Evolutionary conservation across 2,113 vertebrate genomes (phyloP).

Genomic region (Indri indri): DNA sequence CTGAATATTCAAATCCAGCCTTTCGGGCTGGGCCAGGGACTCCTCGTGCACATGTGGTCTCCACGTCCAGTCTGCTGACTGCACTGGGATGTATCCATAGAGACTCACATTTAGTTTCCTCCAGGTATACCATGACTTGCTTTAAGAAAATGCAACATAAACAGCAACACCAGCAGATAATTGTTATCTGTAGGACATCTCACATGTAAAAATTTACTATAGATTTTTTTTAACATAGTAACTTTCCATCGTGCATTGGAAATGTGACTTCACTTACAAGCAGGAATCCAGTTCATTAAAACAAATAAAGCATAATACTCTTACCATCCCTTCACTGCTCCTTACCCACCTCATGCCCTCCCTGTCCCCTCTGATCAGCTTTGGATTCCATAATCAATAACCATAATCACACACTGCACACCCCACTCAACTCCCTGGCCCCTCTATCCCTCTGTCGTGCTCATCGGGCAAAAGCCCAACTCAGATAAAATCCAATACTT

Average conservation of each 20-base stretch:
- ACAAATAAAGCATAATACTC: background rate
- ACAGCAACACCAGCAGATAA: background rate
- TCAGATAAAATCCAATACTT: background rate
- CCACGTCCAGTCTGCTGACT: background rate
- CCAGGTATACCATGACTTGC: background rate
- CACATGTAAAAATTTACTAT: background rate
- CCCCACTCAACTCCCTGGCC: background rate
- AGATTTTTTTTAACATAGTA: background rate
- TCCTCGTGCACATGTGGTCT: background rate
- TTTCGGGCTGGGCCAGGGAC: background rate
- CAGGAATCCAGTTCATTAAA: slow-evolving; percentile 35
- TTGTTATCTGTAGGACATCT: background rate
- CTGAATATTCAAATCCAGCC: background rate
- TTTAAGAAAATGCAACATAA: slow-evolving; percentile 21
- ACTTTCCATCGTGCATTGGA: background rate
- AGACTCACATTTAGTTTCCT: background rate
- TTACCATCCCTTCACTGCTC: background rate
- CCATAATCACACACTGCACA: accelerated
- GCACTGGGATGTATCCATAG: background rate
- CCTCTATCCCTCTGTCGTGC: background rate
- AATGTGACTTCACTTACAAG: slow-evolving; percentile 7
- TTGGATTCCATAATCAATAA: background rate
- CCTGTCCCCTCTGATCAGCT: background rate
- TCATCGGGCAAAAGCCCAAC: background rate
- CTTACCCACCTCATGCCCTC: background rate